Evolutionary conservation across 2,113 vertebrate genomes (phyloP).

Genomic region (Datnioides undecimradiatus): DNA sequence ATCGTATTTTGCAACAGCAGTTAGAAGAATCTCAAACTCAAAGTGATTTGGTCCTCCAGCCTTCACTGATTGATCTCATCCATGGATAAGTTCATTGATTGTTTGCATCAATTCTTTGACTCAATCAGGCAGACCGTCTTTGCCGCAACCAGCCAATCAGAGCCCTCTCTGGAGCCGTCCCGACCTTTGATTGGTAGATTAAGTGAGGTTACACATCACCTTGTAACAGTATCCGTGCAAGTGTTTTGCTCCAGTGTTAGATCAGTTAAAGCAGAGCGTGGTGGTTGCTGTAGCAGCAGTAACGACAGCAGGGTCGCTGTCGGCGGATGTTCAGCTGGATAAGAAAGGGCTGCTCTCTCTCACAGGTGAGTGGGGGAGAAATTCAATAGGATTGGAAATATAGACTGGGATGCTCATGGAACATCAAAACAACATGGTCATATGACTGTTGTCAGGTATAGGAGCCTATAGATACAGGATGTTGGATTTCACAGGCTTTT

Average conservation of each 20-base stretch:
- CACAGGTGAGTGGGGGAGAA: slow-evolving; percentile 49
- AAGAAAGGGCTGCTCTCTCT: slow-evolving; percentile 7
- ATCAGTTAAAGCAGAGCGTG: background rate
- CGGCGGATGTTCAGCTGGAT: background rate
- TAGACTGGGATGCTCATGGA: background rate
- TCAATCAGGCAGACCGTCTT: slow-evolving; percentile 18
- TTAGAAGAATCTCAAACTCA: background rate
- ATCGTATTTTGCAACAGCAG: background rate
- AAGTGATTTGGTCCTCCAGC: background rate
- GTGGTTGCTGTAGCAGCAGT: slow-evolving; percentile 20
- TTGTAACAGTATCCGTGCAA: slow-evolving; percentile 2
- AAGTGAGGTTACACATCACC: slow-evolving; percentile 12
- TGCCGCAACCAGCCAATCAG: slow-evolving; percentile 12
- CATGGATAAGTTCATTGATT: slow-evolving; percentile 8
- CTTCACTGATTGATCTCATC: background rate
- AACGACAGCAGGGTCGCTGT: background rate
- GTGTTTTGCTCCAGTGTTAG: background rate
- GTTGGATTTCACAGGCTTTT: background rate
- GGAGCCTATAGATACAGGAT: background rate
- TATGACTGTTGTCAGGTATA: background rate
- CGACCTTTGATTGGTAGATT: slow-evolving; percentile 59
- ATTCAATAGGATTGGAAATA: background rate
- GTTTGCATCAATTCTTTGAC: slow-evolving; percentile 4
- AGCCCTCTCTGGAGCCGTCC: background rate
- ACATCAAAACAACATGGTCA: background rate